Percentiles rank a stretch among this genome's conserved stretches.
phyloP scores from a whole-genome alignment of 2,797 vertebrate species.

The Emys orbicularis region DNA sequence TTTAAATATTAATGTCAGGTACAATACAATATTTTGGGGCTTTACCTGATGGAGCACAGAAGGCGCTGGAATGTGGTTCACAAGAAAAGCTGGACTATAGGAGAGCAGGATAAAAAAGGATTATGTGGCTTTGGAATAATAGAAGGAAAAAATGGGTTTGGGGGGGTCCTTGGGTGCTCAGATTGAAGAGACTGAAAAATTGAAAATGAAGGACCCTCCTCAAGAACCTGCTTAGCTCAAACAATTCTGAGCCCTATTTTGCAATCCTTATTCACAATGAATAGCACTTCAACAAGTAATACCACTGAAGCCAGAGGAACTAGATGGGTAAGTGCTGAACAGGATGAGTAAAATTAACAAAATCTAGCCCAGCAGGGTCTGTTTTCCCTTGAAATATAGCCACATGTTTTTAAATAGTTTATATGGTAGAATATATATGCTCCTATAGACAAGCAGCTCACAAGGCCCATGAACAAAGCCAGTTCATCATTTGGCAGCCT shows the following conservation, averaged over 20 bases:
- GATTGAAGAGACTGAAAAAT: background rate
- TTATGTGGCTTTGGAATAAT: background rate
- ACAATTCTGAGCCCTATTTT: background rate
- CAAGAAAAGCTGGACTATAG: background rate
- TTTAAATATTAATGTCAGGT: background rate
- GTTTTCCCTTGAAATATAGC: background rate
- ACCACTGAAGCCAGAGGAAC: background rate
- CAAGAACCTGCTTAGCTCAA: background rate
- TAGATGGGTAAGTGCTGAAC: background rate
- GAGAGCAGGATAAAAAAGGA: background rate
- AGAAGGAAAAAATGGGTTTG: background rate
- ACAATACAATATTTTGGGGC: background rate
- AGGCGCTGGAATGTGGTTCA: background rate
- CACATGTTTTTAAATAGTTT: background rate
- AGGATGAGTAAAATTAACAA: background rate
- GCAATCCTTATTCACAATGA: background rate
- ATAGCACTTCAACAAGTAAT: background rate
- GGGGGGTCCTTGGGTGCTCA: background rate
- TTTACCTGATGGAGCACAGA: background rate
- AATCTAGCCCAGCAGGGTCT: background rate
- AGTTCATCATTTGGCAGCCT: background rate
- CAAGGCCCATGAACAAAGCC: background rate
- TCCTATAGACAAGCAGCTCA: background rate
- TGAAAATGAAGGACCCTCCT: background rate
- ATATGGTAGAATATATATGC: background rate